A percentile compares a stretch with the other conserved stretches of the same genome.
Conservation (phyloP, 2,888 invertebrate genomes). For the Globia sparganii region DNA sequence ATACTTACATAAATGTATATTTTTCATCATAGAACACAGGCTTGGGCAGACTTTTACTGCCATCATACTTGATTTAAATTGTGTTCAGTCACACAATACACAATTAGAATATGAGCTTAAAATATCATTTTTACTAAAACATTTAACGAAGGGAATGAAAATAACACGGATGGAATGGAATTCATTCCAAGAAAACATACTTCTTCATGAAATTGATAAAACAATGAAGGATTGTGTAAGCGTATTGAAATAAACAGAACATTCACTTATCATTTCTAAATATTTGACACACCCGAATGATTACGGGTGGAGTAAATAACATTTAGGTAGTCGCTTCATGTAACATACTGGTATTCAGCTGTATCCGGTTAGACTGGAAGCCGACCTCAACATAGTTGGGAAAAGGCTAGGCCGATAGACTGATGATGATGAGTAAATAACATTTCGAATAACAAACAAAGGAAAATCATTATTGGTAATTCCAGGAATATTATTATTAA, state of each 20-base stretch:
- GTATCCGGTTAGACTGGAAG: too few species aligned
- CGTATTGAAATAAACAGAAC: slow-evolving; percentile 39
- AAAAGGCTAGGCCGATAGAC: too few species aligned
- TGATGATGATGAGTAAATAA: slow-evolving; percentile 23
- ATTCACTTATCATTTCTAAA: slow-evolving; percentile 35
- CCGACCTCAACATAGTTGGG: too few species aligned
- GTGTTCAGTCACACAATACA: slow-evolving; percentile 4
- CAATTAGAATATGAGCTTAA: slow-evolving; percentile 11
- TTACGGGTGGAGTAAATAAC: slow-evolving; percentile 31
- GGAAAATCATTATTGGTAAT: slow-evolving; percentile 7
- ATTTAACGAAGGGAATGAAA: slow-evolving; percentile 38
- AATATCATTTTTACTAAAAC: slow-evolving; percentile 26
- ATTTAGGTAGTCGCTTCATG: background rate
- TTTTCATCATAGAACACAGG: background rate
- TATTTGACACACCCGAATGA: slow-evolving; percentile 36
- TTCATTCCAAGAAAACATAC: slow-evolving; percentile 44
- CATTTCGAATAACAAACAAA: slow-evolving; percentile 26
- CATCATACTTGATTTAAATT: background rate
- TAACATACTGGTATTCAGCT: too few species aligned
- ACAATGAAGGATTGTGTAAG: slow-evolving; percentile 53
- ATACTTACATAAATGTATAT: background rate
- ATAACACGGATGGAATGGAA: slow-evolving; percentile 48
- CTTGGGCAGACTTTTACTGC: background rate
- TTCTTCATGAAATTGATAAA: slow-evolving; percentile 39
- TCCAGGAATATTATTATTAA: slow-evolving; percentile 16